Percentiles rank a stretch among this genome's conserved stretches.
These are phyloP conservation scores for Drosophila lini DNA, from an alignment of 1,140 invertebrate species.

Conservation along the genomic window DNA sequence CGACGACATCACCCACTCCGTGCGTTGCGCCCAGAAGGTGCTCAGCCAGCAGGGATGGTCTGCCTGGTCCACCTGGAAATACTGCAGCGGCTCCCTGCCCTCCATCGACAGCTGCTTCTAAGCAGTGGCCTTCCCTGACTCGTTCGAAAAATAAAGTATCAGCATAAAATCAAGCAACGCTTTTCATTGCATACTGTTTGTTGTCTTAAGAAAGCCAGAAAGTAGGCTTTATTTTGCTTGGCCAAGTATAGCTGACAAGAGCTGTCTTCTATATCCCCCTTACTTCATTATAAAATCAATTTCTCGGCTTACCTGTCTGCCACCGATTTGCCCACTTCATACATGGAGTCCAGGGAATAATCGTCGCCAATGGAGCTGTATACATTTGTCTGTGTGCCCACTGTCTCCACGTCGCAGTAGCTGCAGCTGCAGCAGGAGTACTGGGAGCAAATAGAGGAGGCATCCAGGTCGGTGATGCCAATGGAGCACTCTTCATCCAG, in stretches of 20 bases:
- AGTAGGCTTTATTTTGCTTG: slow-evolving; percentile 12
- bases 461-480: slow-evolving; percentile 77
- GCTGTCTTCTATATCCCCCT: slow-evolving; percentile 1
- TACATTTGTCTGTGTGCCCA: slow-evolving; percentile 59
- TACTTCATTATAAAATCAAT: neutral
- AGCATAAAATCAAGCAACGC: neutral
- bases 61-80: slow-evolving; percentile 73
- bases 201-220: neutral
- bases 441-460: slow-evolving; percentile 85
- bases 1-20: too few relatives aligned
- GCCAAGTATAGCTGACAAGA: neutral
- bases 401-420: slow-evolving; percentile 84
- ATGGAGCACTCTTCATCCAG: slow-evolving; percentile 78
- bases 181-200: neutral
- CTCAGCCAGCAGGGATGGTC: slow-evolving; percentile 67
- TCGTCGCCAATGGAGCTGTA: slow-evolving; percentile 75
- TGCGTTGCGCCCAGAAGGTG: too few relatives aligned
- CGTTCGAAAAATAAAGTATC: slow-evolving; percentile 1
- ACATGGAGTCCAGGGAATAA: slow-evolving; percentile 76
- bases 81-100: slow-evolving; percentile 58
- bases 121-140: neutral
- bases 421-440: slow-evolving; percentile 86
- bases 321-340: slow-evolving; percentile 50
- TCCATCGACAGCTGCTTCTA: slow-evolving; percentile 66
- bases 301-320: slow-evolving; percentile 68